These are phyloP conservation scores for Netta rufina DNA, from an alignment of 2,797 vertebrate genomes.

Conservation along the genomic window DNA sequence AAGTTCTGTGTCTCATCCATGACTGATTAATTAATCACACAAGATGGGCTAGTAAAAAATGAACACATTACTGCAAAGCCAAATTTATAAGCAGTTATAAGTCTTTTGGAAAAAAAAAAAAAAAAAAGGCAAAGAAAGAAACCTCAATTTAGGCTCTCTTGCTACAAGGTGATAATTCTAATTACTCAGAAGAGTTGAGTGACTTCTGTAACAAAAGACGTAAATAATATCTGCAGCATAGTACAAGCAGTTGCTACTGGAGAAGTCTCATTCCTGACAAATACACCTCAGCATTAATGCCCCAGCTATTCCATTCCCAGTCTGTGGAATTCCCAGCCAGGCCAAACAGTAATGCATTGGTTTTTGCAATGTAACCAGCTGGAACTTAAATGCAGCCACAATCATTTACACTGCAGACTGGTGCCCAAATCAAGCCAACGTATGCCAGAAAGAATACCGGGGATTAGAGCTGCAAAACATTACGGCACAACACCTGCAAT, in stretches of 20 bases:
- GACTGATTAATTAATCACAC: slow-evolving; percentile 18
- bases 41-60: neutral
- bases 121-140: neutral
- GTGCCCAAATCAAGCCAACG: neutral
- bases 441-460: neutral
- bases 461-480: neutral
- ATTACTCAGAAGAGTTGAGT: neutral
- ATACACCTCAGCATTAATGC: neutral
- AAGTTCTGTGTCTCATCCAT: neutral
- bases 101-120: neutral
- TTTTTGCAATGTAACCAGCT: neutral
- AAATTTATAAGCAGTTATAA: slow-evolving; percentile 13
- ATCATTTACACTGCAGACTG: slow-evolving; percentile 9
- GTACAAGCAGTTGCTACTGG: neutral
- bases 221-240: neutral
- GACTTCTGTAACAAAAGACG: neutral
- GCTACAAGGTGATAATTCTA: slow-evolving; percentile 14
- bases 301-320: neutral
- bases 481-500: neutral
- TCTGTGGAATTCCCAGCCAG: neutral
- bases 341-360: neutral
- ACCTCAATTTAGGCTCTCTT: neutral
- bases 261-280: neutral
- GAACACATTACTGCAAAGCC: neutral
- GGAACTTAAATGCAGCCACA: slow-evolving; percentile 29